Conservation (phyloP, 2,797 vertebrate genomes). For the Chelon auratus region DNA sequence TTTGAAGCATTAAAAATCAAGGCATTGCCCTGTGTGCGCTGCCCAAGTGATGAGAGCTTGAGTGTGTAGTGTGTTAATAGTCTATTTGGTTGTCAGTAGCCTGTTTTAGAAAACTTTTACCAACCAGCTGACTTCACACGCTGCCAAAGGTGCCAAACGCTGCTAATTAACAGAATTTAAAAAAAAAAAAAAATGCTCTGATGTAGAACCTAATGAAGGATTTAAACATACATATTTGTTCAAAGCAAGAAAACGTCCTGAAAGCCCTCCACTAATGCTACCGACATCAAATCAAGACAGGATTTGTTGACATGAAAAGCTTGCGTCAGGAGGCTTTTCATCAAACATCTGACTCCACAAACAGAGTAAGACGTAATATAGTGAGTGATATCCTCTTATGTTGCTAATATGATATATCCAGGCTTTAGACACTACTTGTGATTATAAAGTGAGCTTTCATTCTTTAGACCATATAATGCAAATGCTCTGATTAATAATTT, state of each 20-base stretch:
- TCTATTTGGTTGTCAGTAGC: slow-evolving; percentile 22
- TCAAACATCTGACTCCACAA: no score
- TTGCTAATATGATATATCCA: neutral
- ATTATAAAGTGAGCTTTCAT: slow-evolving; percentile 1
- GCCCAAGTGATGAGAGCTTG: neutral
- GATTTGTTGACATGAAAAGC: no score
- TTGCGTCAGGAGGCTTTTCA: no score
- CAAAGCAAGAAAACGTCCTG: neutral
- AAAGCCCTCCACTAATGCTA: no score
- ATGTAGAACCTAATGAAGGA: neutral
- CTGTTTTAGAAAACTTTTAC: slow-evolving; percentile 24
- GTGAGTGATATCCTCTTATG: no score
- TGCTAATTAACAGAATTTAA: slow-evolving; percentile 13
- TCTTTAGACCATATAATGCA: neutral
- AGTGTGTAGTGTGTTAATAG: slow-evolving; percentile 1
- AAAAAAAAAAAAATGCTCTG: neutral
- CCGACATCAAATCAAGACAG: no score
- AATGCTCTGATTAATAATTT: neutral
- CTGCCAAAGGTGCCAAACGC: slow-evolving; percentile 15
- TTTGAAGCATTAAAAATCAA: slow-evolving; percentile 24
- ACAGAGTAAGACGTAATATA: no score
- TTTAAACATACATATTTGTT: neutral
- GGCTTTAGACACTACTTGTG: neutral
- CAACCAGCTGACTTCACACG: slow-evolving; percentile 11
- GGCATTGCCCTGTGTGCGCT: neutral